phyloP scores from a whole-genome alignment of 2,113 vertebrate species.

The Ailuropoda melanoleuca region DNA sequence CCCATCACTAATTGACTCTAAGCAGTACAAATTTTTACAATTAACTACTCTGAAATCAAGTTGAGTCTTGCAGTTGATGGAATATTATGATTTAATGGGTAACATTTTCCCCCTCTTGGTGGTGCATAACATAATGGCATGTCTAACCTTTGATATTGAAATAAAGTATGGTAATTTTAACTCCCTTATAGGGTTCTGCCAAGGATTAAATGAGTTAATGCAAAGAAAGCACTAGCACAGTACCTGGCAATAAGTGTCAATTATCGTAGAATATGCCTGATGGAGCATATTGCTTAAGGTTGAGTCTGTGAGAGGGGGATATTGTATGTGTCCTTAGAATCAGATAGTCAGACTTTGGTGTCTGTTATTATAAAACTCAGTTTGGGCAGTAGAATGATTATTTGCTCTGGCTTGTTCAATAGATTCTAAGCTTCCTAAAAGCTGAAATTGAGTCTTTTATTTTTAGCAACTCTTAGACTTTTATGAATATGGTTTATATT shows the following conservation, averaged over 20 bases:
- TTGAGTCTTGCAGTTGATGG: background rate
- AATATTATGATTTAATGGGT: background rate
- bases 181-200: background rate
- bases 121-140: background rate
- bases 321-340: background rate
- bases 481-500: background rate
- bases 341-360: background rate
- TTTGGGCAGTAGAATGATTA: background rate
- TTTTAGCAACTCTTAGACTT: conserved; percentile 10
- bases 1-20: background rate
- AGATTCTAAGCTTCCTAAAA: conserved; percentile 11
- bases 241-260: background rate
- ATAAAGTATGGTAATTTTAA: background rate
- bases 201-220: background rate
- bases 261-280: background rate
- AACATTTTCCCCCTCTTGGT: background rate
- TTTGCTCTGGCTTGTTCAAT: background rate
- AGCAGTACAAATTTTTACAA: background rate
- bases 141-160: background rate
- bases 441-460: background rate
- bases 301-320: background rate
- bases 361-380: background rate
- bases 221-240: background rate
- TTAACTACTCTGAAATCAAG: background rate
- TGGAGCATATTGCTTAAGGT: background rate